Evolutionary conservation across 2,888 invertebrate species (phyloP).

Genomic region (Alviniconcha strummeri): DNA sequence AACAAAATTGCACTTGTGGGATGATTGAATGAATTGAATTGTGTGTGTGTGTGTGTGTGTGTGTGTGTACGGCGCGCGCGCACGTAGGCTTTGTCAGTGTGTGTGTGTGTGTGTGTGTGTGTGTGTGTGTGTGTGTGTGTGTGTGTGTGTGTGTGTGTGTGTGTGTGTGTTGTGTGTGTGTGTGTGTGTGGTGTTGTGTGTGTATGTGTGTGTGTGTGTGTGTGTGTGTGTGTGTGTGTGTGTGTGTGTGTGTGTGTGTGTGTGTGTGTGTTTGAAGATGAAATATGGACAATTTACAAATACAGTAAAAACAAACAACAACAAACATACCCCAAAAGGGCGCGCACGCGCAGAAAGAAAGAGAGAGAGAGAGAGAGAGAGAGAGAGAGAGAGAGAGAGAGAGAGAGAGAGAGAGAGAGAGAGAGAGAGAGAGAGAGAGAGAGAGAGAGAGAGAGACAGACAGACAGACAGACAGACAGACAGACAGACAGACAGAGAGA

Average conservation of each 20-base stretch:
- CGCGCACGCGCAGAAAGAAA: no score
- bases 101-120: no score
- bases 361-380: background rate
- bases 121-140: no score
- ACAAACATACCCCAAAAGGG: background rate
- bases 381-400: background rate
- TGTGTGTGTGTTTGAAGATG: background rate
- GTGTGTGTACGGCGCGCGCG: no score
- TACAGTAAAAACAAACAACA: background rate
- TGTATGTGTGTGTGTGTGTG: background rate
- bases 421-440: no score
- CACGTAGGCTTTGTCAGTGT: no score
- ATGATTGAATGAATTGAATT: background rate
- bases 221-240: background rate
- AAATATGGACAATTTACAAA: background rate
- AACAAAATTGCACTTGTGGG: background rate
- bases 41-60: no score
- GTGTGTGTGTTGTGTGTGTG: no score
- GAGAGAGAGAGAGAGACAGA: background rate
- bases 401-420: background rate
- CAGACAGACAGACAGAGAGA: conserved; percentile 3
- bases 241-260: conserved; percentile 7
- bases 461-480: background rate
- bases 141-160: no score
- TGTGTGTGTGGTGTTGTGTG: no score